Evolutionary conservation across 2,888 invertebrate species (phyloP).

Genomic region (Salticus scenicus): DNA sequence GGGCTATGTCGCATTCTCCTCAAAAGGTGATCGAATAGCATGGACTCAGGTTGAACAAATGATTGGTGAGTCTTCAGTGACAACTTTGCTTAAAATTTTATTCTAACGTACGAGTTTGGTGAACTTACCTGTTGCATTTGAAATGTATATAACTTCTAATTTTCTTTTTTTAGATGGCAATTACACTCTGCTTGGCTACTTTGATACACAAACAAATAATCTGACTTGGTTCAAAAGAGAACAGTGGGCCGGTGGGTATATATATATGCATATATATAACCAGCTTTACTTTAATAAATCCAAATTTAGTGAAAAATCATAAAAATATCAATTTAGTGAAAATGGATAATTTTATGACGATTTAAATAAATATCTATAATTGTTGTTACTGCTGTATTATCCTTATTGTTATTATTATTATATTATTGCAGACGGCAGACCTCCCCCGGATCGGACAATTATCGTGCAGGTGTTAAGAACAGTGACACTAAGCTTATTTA

Average conservation of each 20-base stretch:
- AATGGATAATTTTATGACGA: no score
- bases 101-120: no score
- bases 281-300: no score
- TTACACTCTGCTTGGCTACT: conserved; percentile 95
- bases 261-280: neutral
- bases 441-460: conserved; percentile 95
- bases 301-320: no score
- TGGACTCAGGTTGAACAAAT: conserved; percentile 98
- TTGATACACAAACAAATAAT: conserved; percentile 96
- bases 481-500: conserved; percentile 91
- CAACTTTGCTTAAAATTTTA: neutral
- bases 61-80: conserved; percentile 77
- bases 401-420: no score
- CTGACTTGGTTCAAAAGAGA: conserved; percentile 94
- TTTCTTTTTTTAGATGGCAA: conserved; percentile 83
- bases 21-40: conserved; percentile 96
- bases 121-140: no score
- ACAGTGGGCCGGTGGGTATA: conserved; percentile 88
- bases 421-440: conserved; percentile 90
- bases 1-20: conserved; percentile 92
- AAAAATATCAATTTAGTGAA: no score
- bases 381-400: no score
- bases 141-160: neutral
- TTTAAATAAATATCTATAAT: no score
- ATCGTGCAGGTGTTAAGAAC: conserved; percentile 88